Evolutionary conservation across 2,113 vertebrate genomes (phyloP), one percentile per base, ranked within the genome.

Genomic region (Xiphophorus hellerii): DNA sequence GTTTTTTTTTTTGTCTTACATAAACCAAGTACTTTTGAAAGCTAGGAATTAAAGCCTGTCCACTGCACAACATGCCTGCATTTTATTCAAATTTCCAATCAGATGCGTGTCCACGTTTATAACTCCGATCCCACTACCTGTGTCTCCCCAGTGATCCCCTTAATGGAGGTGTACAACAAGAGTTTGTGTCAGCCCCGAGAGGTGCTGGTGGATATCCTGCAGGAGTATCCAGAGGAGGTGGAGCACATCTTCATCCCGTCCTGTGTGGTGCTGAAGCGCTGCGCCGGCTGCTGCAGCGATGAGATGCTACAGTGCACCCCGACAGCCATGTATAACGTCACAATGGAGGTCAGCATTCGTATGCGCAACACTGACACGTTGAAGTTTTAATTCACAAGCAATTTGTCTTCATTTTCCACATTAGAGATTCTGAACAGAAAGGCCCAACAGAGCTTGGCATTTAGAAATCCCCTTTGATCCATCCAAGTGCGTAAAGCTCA

Each of bases 231-330:
- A 0, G 96, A 98, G 20, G 97, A 99, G 84, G 96, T 98, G 62
- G 97, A 98, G 85, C 96, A 96, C 90, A 96, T 99, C 93, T 99
- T 97, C 93, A 97, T 97, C 91, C 98, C 98, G 0, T 97, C 98
- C 89, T 99, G 98, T 20, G 97, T 99, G 81, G 96, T 96, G 83
- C 91, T 99, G 81, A 96, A 94, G 90, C 96, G 97, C 83, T 99
- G 98, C 22, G 97, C 95, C 0, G 98, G 98, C 82, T 99, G 97
- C 94, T 99, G 98, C 91, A 96, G 93, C 0, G 97, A 99, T 0
- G 98, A 99, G 90, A 94, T 93, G 61, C 86, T 98, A 83, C 96
- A 99, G 92, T 99, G 98, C 48, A 96, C 94, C 65, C 97, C 98
- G 69, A 95, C 94, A 0, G 92, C 95, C 75, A 94, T 91, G 82